Percentiles rank a stretch among this genome's conserved stretches.
phyloP scores from a whole-genome alignment of 2,888 invertebrate genomes.

The Caenorhabditis sinica region DNA sequence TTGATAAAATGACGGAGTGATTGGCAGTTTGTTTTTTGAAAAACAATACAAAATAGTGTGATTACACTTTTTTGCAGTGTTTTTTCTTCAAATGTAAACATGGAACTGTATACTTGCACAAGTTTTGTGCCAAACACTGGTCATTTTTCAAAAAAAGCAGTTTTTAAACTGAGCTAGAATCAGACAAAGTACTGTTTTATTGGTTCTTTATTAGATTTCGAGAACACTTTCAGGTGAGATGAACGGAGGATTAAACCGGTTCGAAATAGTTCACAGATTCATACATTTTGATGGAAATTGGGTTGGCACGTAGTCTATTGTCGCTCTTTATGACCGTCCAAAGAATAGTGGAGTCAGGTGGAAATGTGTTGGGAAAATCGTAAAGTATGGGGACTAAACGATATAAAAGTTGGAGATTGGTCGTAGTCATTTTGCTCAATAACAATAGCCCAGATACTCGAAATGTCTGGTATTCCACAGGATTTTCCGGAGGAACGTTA shows the following conservation, averaged over 20 bases:
- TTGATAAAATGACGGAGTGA: conserved; percentile 6
- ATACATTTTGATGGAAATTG: conserved; percentile 5
- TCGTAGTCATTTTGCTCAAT: too few species aligned
- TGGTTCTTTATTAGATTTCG: conserved; percentile 1
- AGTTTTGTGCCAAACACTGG: not conserved
- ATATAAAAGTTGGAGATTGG: too few species aligned
- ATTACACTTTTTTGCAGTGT: conserved; percentile 10
- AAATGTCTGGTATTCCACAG: too few species aligned
- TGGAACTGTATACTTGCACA: not conserved
- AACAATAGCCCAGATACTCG: too few species aligned
- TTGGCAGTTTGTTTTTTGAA: conserved; percentile 1
- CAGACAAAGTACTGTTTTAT: conserved; percentile 1
- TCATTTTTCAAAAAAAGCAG: not conserved
- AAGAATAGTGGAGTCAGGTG: not conserved
- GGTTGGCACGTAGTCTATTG: conserved; percentile 19
- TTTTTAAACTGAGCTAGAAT: not conserved
- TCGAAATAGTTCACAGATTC: conserved; percentile 21
- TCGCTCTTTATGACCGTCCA: not conserved
- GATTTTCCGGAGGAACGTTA: too few species aligned
- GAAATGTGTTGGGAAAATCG: not conserved
- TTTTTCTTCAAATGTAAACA: not conserved
- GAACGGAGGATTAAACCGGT: conserved; percentile 24
- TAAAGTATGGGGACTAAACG: not conserved
- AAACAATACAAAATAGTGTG: conserved; percentile 6
- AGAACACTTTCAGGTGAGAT: not conserved